phyloP scores from a whole-genome alignment of 2,888 invertebrate genomes.

The Lepidocyrtinus sp. region DNA sequence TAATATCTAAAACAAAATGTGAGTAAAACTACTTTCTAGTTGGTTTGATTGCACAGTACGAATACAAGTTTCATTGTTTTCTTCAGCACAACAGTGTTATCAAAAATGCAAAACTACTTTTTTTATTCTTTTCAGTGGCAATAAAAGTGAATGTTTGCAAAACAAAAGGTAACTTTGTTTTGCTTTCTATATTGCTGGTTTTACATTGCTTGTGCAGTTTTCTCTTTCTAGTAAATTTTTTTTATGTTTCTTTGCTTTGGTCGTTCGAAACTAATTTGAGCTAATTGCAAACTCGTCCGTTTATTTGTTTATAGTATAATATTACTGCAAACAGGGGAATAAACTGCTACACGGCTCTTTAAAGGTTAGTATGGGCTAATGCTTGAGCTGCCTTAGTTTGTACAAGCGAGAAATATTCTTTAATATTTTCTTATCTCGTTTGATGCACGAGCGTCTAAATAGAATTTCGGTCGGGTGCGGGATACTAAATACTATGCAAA shows the following conservation, averaged over 20 bases:
- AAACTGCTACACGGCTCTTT: too few species aligned
- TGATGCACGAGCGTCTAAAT: too few species aligned
- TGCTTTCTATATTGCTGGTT: not conserved
- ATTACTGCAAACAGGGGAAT: not conserved
- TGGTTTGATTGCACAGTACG: conserved; percentile 31
- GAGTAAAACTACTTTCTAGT: not conserved
- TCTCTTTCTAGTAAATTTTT: not conserved
- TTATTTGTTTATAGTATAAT: not conserved
- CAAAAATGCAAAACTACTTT: not conserved
- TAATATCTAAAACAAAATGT: too few species aligned
- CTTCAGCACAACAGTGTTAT: not conserved
- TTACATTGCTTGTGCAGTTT: not conserved
- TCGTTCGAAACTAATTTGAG: not conserved
- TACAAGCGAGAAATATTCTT: too few species aligned
- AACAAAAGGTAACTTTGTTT: not conserved
- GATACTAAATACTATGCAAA: too few species aligned
- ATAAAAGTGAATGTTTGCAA: not conserved
- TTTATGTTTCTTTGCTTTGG: not conserved
- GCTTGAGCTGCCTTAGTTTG: too few species aligned
- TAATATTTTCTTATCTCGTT: too few species aligned
- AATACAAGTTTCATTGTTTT: conserved; percentile 36
- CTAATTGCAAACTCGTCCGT: not conserved
- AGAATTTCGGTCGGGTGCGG: too few species aligned
- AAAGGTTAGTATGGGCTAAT: too few species aligned
- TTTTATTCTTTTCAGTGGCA: not conserved